A percentile compares a stretch with the other conserved stretches of the same genome.
Conservation (phyloP, 2,888 invertebrate species). For the Clistopyga incitator region DNA sequence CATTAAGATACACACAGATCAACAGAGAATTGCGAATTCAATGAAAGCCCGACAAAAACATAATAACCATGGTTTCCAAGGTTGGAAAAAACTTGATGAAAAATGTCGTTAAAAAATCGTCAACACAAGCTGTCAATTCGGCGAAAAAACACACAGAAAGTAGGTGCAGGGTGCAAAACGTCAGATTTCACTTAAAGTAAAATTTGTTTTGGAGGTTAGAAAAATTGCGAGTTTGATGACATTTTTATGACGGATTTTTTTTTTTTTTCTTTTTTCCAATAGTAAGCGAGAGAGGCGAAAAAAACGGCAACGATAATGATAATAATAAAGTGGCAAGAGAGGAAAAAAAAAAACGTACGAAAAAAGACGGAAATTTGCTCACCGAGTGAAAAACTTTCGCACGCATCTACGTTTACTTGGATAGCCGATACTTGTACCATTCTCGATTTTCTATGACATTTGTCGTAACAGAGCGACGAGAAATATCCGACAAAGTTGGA, state of each 20-base stretch:
- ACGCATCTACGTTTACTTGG: conserved; percentile 43
- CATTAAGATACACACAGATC: too few species aligned
- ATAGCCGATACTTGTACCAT: conserved; percentile 48
- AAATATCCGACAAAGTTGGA: conserved; percentile 22
- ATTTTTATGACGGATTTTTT: background rate
- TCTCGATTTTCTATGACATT: conserved; percentile 31
- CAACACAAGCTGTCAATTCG: too few species aligned
- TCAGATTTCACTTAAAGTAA: background rate
- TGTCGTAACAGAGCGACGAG: background rate
- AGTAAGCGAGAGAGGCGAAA: background rate
- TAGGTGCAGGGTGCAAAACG: background rate
- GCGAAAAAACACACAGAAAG: background rate
- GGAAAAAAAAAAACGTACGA: conserved; percentile 1
- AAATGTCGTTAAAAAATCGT: background rate
- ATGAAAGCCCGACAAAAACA: too few species aligned
- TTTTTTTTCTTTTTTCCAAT: background rate
- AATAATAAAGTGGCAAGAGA: background rate
- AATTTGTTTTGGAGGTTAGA: conserved; percentile 26
- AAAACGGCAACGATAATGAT: background rate
- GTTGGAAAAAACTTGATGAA: background rate
- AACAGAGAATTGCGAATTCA: too few species aligned
- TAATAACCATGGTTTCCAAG: background rate
- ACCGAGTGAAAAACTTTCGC: conserved; percentile 47
- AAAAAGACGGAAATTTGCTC: conserved; percentile 16
- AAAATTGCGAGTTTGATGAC: conserved; percentile 8